Conservation (phyloP, 2,888 invertebrate genomes). For the Timema cristinae region DNA sequence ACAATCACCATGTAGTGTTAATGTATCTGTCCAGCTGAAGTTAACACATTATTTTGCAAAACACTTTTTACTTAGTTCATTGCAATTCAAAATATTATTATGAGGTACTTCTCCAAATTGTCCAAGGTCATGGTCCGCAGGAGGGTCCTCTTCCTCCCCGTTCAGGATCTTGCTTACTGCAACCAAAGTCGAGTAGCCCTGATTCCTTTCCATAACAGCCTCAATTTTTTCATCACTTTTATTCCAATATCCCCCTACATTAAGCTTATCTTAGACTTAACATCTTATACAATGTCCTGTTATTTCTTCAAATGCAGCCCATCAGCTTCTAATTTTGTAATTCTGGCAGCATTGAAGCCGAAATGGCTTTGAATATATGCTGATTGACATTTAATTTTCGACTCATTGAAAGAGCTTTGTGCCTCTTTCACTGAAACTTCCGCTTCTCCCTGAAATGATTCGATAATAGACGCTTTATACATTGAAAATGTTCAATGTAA, state of each 20-base stretch:
- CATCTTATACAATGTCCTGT: too few species aligned
- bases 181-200: slow-evolving; percentile 4
- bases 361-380: slow-evolving; percentile 11
- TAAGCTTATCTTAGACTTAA: not conserved
- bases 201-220: not conserved
- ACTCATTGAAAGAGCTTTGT: not conserved
- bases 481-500: slow-evolving; percentile 28
- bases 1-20: too few species aligned
- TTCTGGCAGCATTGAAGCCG: slow-evolving; percentile 6
- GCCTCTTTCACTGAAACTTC: too few species aligned
- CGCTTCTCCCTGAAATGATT: not conserved
- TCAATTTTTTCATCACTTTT: slow-evolving; percentile 4
- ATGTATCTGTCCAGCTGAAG: too few species aligned
- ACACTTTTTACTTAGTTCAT: not conserved
- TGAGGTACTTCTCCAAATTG: slow-evolving; percentile 15
- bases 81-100: not conserved
- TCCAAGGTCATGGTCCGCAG: slow-evolving; percentile 6
- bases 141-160: not conserved
- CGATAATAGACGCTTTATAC: not conserved
- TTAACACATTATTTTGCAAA: too few species aligned
- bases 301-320: too few species aligned
- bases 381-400: not conserved
- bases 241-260: not conserved
- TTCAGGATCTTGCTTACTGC: not conserved
- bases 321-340: not conserved